A percentile compares a stretch with the other conserved stretches of the same genome.
phyloP scores from a whole-genome alignment of 2,797 vertebrate genomes.

The Aulostomus chinensis region DNA sequence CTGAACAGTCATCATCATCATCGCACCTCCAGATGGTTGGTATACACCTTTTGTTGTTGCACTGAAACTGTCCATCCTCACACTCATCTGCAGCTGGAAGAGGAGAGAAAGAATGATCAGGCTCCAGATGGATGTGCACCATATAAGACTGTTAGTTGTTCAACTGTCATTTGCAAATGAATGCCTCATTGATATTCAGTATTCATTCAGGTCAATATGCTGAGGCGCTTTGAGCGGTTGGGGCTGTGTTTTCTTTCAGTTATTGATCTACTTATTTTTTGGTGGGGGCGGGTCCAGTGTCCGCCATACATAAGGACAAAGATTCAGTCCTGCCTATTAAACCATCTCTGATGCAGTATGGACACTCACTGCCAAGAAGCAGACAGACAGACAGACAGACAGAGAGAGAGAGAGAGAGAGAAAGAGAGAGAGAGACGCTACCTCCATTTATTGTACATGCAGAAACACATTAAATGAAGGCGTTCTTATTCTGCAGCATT shows the following conservation, averaged over 20 bases:
- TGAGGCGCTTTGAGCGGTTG: conserved; percentile 31
- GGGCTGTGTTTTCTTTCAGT: conserved; percentile 22
- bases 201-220: conserved; percentile 62
- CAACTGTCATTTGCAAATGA: conserved; percentile 74
- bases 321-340: conserved; percentile 32
- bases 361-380: conserved; percentile 31
- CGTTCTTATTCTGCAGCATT: no score
- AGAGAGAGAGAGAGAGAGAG: no score
- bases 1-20: conserved; percentile 95
- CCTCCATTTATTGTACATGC: no score
- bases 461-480: no score
- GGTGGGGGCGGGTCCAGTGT: conserved; percentile 9
- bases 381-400: background rate
- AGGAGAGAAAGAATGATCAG: background rate
- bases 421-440: no score
- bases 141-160: conserved; percentile 22
- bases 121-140: conserved; percentile 42
- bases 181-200: conserved; percentile 75
- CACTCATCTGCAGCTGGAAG: conserved; percentile 81
- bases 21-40: conserved; percentile 95
- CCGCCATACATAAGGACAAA: conserved; percentile 35
- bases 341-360: conserved; percentile 48
- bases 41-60: conserved; percentile 93
- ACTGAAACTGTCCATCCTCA: conserved; percentile 94
- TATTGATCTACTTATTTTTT: no score